A percentile compares a stretch with the other conserved stretches of the same genome.
Conservation (phyloP, 2,113 vertebrate species). For the Etheostoma cragini region DNA sequence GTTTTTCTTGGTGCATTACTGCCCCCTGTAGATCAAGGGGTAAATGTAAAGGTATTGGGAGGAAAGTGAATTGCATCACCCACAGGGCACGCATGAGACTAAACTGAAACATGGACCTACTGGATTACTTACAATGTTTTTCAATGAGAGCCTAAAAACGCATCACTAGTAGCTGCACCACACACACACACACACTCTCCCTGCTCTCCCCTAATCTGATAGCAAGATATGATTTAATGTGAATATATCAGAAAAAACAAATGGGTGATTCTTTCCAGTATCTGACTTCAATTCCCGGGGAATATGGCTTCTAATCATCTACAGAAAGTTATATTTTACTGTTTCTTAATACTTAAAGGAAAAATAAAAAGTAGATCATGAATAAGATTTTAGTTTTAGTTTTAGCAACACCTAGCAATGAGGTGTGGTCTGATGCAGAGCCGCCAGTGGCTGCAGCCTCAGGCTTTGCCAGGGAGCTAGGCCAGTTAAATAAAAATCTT, state of each 20-base stretch:
- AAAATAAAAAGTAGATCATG: neutral
- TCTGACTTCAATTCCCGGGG: neutral
- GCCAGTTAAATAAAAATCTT: neutral
- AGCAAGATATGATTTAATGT: neutral
- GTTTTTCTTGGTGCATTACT: neutral
- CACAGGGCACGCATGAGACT: neutral
- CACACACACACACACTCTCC: too few relatives aligned
- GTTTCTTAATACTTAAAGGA: neutral
- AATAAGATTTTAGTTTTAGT: neutral
- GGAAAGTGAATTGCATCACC: neutral
- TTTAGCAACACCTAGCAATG: neutral
- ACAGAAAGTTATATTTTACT: neutral
- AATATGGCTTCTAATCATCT: constrained; percentile 11
- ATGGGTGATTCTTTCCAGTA: neutral
- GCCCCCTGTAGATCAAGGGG: neutral
- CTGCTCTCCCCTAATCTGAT: too few relatives aligned
- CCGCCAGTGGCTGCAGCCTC: neutral
- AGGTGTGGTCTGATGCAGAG: neutral
- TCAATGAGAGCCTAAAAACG: neutral
- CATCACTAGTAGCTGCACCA: too few relatives aligned
- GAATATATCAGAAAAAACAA: constrained; percentile 4
- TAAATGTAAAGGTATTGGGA: neutral
- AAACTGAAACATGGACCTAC: neutral
- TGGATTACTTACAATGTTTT: neutral
- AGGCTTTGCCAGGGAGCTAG: neutral